Base-by-base conservation (phyloP, 1,140 invertebrate genomes). In the Nasonia vitripennis region DNA sequence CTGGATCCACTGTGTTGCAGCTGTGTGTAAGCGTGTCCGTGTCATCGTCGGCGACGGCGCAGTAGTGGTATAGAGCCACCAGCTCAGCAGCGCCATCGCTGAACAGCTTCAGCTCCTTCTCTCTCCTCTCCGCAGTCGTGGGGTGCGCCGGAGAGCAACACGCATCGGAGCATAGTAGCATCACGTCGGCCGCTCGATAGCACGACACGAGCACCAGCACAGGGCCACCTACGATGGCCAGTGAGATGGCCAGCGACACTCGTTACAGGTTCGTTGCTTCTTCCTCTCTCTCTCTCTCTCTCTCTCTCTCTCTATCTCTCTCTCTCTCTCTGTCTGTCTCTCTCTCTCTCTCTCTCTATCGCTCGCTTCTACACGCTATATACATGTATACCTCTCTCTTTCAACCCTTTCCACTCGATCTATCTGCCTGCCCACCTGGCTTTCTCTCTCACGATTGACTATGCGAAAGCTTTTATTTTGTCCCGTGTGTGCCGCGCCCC, bases 221-320 rank as follows among this genome's bases (percentile, higher is more conserved):
- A 62, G 17, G 17, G 55, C 14, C 55, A 78, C 12, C 62, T 51
- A 79, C 77, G 48, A 77, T 71, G 77, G 81, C 84, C 70, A 86
- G 48, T 23, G 85, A 68, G 41, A 73, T 77, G n/a, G 78, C 85
- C 81, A 86, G 68, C 45, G 68, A 81, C 48, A 86, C 45, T 74
- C 34, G 68, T 48, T 86, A 62, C 81, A 71, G 73, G 80, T 83
- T 68, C 27, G 67, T 78, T 48, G 74, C 12, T 62, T 62, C 55
- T 20, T 9, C 74, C 17, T 41, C 6, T 10, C 37, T 31, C 68
- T 71, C 68, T 27, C 68, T 71, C 68, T 11, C 23, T 71, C 68
- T 71, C 68, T 27, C 2, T 6, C 2, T 14, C 5, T 68, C 2
- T 62, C 14, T 78, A 4, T 20, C 4, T 17, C 37, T 31, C 68